These are phyloP conservation scores for Tichodroma muraria DNA, from an alignment of 2,113 vertebrate genomes.

Conservation along the genomic window DNA sequence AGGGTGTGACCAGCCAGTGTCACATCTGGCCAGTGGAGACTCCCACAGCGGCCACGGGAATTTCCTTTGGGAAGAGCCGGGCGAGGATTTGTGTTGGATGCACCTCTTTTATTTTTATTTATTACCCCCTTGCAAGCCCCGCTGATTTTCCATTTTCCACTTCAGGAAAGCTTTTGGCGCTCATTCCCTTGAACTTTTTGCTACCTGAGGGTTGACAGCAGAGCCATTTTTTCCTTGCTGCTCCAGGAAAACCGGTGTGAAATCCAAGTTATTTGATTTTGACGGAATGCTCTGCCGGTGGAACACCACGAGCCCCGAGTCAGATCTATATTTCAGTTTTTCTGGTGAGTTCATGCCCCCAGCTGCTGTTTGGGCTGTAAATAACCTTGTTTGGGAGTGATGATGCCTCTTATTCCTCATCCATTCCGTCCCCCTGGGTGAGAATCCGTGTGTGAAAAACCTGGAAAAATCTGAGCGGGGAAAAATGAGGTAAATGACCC, in stretches of 20 bases:
- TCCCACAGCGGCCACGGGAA: too few relatives aligned
- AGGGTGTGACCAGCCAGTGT: too few relatives aligned
- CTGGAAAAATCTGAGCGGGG: accelerated
- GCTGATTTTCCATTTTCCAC: neutral
- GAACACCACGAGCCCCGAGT: neutral
- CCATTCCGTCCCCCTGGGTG: neutral
- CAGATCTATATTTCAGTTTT: neutral
- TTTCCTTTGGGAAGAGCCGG: neutral
- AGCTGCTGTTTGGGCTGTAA: neutral
- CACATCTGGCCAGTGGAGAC: neutral
- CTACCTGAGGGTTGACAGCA: neutral
- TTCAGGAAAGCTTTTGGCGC: neutral
- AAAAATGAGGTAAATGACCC: neutral
- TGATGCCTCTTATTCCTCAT: neutral
- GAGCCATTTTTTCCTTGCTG: neutral
- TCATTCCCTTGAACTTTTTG: neutral
- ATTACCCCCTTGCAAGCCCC: neutral
- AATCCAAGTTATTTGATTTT: neutral
- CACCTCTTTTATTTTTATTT: neutral
- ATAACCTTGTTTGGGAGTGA: neutral
- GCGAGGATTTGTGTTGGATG: neutral
- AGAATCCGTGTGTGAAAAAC: neutral
- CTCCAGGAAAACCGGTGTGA: neutral
- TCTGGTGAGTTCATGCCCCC: neutral
- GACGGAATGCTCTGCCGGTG: neutral